A percentile compares a stretch with the other conserved stretches of the same genome.
phyloP scores from a whole-genome alignment of 2,113 vertebrate genomes.

The Sigmodon hispidus region DNA sequence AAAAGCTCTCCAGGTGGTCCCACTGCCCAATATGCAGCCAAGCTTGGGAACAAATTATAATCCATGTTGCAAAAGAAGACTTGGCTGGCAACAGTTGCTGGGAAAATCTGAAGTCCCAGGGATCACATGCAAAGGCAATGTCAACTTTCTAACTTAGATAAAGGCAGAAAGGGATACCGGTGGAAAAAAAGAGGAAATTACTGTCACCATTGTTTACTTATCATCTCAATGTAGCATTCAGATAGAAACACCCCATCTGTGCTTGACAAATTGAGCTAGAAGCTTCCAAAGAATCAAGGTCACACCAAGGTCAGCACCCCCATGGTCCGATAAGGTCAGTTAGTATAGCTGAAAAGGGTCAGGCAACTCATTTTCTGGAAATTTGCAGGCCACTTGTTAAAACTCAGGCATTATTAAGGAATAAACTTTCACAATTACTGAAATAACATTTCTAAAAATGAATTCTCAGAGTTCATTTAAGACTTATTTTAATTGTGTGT shows the following conservation, averaged over 20 bases:
- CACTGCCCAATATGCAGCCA: fast-evolving
- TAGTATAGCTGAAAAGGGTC: background rate
- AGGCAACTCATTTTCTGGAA: background rate
- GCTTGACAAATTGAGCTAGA: background rate
- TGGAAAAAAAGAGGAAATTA: background rate
- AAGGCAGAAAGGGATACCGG: background rate
- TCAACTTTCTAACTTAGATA: background rate
- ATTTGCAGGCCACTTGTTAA: background rate
- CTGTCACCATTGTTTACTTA: background rate
- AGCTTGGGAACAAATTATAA: background rate
- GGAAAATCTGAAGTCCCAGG: background rate
- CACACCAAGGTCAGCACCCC: background rate
- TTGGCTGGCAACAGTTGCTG: background rate
- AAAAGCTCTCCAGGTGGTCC: background rate
- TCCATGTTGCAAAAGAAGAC: background rate
- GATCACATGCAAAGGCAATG: background rate
- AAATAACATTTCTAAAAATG: background rate
- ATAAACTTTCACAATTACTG: background rate
- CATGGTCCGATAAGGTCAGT: fast-evolving
- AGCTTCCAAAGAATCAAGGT: background rate
- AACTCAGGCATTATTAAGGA: background rate
- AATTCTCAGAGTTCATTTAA: background rate
- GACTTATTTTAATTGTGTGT: too few species aligned
- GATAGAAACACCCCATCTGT: background rate
- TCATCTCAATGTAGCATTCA: background rate